phyloP scores from a whole-genome alignment of 2,888 invertebrate species.

The Euphydryas editha region DNA sequence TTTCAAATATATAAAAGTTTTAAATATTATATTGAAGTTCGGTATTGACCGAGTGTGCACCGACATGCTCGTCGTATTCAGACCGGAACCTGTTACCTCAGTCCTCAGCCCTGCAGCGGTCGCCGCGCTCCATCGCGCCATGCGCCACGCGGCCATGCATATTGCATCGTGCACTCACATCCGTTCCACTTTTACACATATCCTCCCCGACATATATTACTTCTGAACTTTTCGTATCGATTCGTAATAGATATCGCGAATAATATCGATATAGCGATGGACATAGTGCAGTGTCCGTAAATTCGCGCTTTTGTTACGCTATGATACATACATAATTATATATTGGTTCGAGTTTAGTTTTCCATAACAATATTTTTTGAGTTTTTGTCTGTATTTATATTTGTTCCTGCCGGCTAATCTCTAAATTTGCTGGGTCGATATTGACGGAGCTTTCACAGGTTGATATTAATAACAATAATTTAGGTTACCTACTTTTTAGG shows the following conservation, averaged over 20 bases:
- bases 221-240: slow-evolving; percentile 15
- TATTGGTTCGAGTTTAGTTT: too few relatives aligned
- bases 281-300: too few relatives aligned
- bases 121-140: slow-evolving; percentile 63
- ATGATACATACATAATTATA: not conserved
- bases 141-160: slow-evolving; percentile 51
- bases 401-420: too few relatives aligned
- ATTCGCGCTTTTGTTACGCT: not conserved
- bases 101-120: slow-evolving; percentile 48
- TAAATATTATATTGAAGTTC: not conserved
- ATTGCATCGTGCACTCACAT: slow-evolving; percentile 66
- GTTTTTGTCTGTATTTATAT: too few relatives aligned
- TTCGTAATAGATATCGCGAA: slow-evolving; percentile 15
- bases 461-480: too few relatives aligned
- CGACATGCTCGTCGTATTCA: slow-evolving; percentile 55
- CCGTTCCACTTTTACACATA: slow-evolving; percentile 74
- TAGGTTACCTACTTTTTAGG: too few relatives aligned
- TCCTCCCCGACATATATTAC: slow-evolving; percentile 36
- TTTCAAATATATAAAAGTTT: too few relatives aligned
- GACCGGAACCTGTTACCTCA: slow-evolving; percentile 60
- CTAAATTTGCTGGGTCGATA: too few relatives aligned
- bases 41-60: slow-evolving; percentile 20
- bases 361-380: too few relatives aligned
- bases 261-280: too few relatives aligned
- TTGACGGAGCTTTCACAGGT: too few relatives aligned